Base-by-base conservation (phyloP, 2,797 vertebrate genomes). In the Rhincodon typus region DNA sequence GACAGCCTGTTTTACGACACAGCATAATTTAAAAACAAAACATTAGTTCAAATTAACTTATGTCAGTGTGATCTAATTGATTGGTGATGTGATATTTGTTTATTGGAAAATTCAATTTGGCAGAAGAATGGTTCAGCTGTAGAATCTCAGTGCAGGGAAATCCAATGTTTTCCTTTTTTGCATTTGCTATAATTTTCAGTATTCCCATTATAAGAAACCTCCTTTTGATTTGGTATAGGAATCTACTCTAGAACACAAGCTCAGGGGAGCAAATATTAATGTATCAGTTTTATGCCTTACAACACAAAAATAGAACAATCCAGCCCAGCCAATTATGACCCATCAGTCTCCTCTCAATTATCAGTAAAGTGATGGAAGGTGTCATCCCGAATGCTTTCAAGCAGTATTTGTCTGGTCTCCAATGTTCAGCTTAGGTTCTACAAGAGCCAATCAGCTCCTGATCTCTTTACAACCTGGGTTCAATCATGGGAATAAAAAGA, bases 31-130 rank as follows among this genome's bases (percentile, higher is more conserved):
- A 8, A 38, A 38, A 66, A n/a, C 72, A 77, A 77, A 38, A n/a
- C n/a, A n/a, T 67, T 34, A n/a, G 38, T 38, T 91, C 57, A 91
- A 62, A 34, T 62, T 91, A 23, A 23, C 87, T 66, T 50, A 57
- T 57, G 86, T 84, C 82, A 46, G 50, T 88, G 50, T 88, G 50
- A 88, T 34, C 88, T 30, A 88, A 88, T 88, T 84, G 82, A 84
- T 46, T 84, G 79, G 79, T 82, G n/a, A 84, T 7, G 46, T 57
- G 12, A 53, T 57, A 8, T 88, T 27, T 88, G 86, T 30, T 88
- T 86, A 86, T 46, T 84, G 50, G 53, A 12, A 27, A 84, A 42
- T 30, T 53, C 42, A 57, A 62, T 34, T 90, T 90, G 62, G 53
- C 66, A 90, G 66, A 90, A 30, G 4, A 62, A 62, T 17, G 62